phyloP scores from a whole-genome alignment of 30 jellyfish, hydroid and myxozoan genomes.

The Aurelia coerulea region DNA sequence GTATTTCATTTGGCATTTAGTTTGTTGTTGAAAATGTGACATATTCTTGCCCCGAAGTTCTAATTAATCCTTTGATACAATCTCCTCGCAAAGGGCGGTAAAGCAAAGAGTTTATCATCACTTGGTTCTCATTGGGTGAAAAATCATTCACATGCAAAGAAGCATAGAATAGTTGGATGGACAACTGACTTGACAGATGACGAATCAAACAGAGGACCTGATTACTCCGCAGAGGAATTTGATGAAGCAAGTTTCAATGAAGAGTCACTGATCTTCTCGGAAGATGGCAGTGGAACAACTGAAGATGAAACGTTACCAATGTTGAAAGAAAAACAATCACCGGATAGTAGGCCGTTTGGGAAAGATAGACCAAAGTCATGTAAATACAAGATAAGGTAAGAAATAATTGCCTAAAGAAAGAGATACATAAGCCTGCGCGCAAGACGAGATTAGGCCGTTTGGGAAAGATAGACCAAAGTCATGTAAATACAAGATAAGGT shows the following conservation, averaged over 20 bases:
- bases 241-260: constrained; percentile 10
- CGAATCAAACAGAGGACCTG: background rate
- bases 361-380: constrained; percentile 48
- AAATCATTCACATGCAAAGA: constrained; percentile 51
- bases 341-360: background rate
- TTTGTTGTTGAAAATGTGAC: no score
- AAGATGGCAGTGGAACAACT: constrained; percentile 35
- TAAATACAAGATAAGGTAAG: constrained; percentile 41
- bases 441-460: no score
- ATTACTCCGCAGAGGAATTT: background rate
- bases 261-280: constrained; percentile 31
- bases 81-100: no score
- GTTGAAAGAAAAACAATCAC: constrained; percentile 8
- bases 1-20: no score
- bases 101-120: no score
- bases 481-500: constrained; percentile 42
- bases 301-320: constrained; percentile 14
- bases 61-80: no score
- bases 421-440: no score
- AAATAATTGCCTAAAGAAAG: no score
- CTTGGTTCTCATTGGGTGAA: background rate
- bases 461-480: constrained; percentile 47
- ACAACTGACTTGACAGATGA: constrained; percentile 49
- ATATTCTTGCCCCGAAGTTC: no score
- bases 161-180: constrained; percentile 60